Conservation (phyloP, 2,888 invertebrate genomes). For the Cactoblastis cactorum region DNA sequence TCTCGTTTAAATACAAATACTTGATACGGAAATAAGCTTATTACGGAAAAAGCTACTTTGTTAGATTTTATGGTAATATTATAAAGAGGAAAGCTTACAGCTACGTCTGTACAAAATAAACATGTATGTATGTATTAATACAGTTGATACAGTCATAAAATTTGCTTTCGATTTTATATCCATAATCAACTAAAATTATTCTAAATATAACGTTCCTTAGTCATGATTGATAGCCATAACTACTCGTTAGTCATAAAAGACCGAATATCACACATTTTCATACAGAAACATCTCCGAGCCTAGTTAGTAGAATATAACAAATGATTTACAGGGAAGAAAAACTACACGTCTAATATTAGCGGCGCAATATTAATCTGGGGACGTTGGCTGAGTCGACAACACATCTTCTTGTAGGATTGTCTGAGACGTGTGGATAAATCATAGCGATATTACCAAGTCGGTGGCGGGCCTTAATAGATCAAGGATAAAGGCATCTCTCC, state of each 20-base stretch:
- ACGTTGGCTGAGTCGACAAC: conserved; percentile 37
- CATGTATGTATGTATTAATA: too few relatives aligned
- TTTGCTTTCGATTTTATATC: too few relatives aligned
- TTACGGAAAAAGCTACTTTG: too few relatives aligned
- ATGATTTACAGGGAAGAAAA: conserved; percentile 33
- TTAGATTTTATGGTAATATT: too few relatives aligned
- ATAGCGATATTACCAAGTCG: conserved; percentile 61
- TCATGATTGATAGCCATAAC: too few relatives aligned
- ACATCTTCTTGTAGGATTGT: conserved; percentile 50
- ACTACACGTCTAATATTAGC: conserved; percentile 47
- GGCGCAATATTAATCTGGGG: conserved; percentile 50
- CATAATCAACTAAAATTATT: too few relatives aligned
- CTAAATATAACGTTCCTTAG: too few relatives aligned
- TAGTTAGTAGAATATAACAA: conserved; percentile 3
- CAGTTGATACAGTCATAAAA: too few relatives aligned
- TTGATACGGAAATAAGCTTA: neutral
- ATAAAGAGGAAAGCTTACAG: too few relatives aligned
- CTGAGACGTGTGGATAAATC: conserved; percentile 54
- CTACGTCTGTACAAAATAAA: too few relatives aligned
- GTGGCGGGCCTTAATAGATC: conserved; percentile 57
- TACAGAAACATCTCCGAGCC: neutral
- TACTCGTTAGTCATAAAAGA: neutral
- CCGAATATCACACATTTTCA: neutral
- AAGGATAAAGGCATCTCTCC: conserved; percentile 49
- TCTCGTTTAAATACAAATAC: conserved; percentile 55